These are phyloP conservation scores for Lepidothrix coronata DNA, from an alignment of 2,113 vertebrate genomes.

Conservation along the genomic window DNA sequence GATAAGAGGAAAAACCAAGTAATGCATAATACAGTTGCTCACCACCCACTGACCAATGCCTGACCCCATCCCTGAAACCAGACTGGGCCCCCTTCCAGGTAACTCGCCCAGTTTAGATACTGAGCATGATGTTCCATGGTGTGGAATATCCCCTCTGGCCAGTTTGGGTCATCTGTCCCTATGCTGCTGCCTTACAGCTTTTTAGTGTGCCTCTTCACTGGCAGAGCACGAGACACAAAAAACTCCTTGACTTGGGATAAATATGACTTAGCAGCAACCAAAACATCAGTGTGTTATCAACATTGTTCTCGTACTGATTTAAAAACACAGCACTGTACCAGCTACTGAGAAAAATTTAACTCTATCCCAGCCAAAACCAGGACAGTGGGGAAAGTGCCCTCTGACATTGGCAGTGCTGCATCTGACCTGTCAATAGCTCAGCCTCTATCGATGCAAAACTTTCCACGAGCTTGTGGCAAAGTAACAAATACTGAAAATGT, in stretches of 20 bases:
- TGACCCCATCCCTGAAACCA: not conserved
- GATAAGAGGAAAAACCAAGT: not conserved
- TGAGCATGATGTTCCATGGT: not conserved
- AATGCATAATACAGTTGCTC: no score
- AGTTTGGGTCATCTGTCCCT: not conserved
- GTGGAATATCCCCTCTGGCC: not conserved
- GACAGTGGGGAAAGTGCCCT: not conserved
- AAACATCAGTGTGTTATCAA: not conserved
- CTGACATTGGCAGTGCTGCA: not conserved
- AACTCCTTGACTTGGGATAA: not conserved
- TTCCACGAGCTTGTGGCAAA: not conserved
- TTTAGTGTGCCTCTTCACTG: not conserved
- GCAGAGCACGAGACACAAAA: not conserved
- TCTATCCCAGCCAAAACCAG: not conserved
- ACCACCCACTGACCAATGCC: fast-evolving
- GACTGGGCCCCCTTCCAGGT: not conserved
- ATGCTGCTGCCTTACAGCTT: not conserved
- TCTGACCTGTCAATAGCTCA: not conserved
- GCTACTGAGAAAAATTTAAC: not conserved
- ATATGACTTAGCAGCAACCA: not conserved
- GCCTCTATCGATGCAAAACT: not conserved
- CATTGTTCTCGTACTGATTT: not conserved
- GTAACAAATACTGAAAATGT: not conserved
- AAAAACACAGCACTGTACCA: not conserved
- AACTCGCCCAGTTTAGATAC: not conserved